Base-by-base conservation (phyloP, 2,797 vertebrate genomes). In the Pelodytes ibericus region DNA sequence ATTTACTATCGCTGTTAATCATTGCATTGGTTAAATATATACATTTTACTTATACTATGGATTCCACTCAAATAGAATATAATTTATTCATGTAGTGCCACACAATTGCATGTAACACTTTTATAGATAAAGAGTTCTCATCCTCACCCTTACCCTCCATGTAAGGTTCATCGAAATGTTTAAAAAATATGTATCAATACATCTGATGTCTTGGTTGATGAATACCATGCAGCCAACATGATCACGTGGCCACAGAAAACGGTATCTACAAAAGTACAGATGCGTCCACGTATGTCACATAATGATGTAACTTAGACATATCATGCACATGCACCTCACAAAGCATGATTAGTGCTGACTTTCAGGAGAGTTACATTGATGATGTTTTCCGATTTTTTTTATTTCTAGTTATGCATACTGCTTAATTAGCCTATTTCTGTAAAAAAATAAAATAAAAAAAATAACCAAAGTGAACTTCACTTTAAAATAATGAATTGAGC, bases 191-290 rank as follows among this genome's bases (percentile, higher is more conserved):
- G 60, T 61, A 56, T n/a, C n/a, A 29, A 53, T 62, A 69, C n/a
- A 51, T 72, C 33, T 79, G 71, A 79, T 79, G 64, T 79, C 58
- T 79, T 62, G 77, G 77, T 79, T 79, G 77, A 79, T 79, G 77
- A 79, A 79, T 79, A 79, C 77, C 77, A 79, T 73, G 77, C 77
- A 79, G 77, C 77, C 77, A 79, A 61, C 77, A 79, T 73, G 77
- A 63, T 57, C 36, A 73, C 74, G 77, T 79, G 77, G 77, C 77
- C 77, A 79, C 77, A 74, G 58, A 74, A 79, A 49, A 63, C 77
- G 71, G 77, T 79, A 79, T 79, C 73, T 73, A 79, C 76, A 73
- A 60, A 78, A 79, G 44, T 73, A 79, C 71, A 67, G 71, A 79
- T 79, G 77, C 64, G 67, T 71, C 67, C 71, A 69, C 77, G 58